Evolutionary conservation across 1,140 invertebrate genomes (phyloP).

Genomic region (Scaptomyza montana): DNA sequence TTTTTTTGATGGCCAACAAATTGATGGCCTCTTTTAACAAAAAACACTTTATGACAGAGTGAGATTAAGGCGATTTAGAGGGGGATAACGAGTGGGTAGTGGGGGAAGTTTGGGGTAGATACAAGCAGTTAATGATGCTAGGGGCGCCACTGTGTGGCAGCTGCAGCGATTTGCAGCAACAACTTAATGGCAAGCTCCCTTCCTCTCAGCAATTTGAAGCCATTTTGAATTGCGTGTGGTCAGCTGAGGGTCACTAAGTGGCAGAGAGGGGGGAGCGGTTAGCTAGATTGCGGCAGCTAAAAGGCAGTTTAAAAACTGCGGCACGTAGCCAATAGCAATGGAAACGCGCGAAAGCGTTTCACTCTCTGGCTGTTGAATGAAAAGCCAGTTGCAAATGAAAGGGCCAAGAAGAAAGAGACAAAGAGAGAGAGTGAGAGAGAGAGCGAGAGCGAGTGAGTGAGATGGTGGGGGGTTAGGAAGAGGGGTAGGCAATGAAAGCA

Average conservation of each 20-base stretch:
- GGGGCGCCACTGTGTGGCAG: conserved; percentile 15
- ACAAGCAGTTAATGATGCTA: too few species aligned
- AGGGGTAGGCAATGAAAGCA: conserved; percentile 45
- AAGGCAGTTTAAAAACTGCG: conserved; percentile 75
- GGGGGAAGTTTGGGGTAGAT: too few species aligned
- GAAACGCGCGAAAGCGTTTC: conserved; percentile 72
- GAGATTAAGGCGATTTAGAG: not conserved
- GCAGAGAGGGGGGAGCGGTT: not conserved
- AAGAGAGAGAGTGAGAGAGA: conserved; percentile 36
- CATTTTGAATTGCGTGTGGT: conserved; percentile 54
- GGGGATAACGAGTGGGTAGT: too few species aligned
- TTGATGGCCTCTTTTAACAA: conserved; percentile 43
- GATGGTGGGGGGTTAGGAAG: conserved; percentile 14
- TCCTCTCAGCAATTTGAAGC: conserved; percentile 33
- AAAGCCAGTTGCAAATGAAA: conserved; percentile 70
- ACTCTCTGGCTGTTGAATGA: conserved; percentile 48
- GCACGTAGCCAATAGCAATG: conserved; percentile 63
- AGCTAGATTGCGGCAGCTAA: conserved; percentile 45
- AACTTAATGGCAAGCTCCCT: conserved; percentile 4
- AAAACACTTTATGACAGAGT: conserved; percentile 22
- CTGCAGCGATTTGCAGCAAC: conserved; percentile 2
- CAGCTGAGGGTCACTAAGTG: conserved; percentile 16
- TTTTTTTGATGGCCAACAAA: conserved; percentile 42
- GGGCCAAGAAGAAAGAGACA: not conserved
- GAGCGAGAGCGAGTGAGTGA: conserved; percentile 23